phyloP scores from a whole-genome alignment of 2,113 vertebrate species.

The Peromyscus polionotus region DNA sequence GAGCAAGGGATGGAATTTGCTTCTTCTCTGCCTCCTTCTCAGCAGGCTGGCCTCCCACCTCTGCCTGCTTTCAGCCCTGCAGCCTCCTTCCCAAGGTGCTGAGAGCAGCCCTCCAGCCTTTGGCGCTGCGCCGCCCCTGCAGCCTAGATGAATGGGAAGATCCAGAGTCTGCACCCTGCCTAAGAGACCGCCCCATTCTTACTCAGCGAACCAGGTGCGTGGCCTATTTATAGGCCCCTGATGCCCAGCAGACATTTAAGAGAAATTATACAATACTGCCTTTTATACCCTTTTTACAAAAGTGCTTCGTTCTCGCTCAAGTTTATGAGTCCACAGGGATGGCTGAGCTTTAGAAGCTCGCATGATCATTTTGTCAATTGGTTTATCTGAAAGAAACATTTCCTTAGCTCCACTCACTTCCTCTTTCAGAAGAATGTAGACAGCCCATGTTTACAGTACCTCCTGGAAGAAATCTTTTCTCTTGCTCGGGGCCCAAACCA shows the following conservation, averaged over 20 bases:
- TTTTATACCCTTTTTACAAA: neutral
- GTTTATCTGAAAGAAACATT: conserved; percentile 54
- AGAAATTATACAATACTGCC: conserved; percentile 65
- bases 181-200: neutral
- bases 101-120: neutral
- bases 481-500: neutral
- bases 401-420: conserved; percentile 9
- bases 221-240: conserved; percentile 19
- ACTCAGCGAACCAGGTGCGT: neutral
- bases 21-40: neutral
- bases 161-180: neutral
- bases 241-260: conserved; percentile 67
- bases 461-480: conserved; percentile 6
- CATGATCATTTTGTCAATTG: conserved; percentile 65
- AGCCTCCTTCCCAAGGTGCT: neutral
- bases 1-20: neutral
- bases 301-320: conserved; percentile 61
- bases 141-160: neutral
- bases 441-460: neutral
- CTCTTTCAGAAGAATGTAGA: conserved; percentile 6
- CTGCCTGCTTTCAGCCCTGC: neutral
- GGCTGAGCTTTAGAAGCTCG: conserved; percentile 40
- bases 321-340: conserved; percentile 68
- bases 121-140: neutral
- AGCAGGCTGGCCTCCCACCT: neutral